Percentiles rank a stretch among this genome's conserved stretches.
These are phyloP conservation scores for Chondrosia reniformis DNA, from an alignment of 37 sponge, comb jelly and placozoan genomes.

Conservation along the genomic window DNA sequence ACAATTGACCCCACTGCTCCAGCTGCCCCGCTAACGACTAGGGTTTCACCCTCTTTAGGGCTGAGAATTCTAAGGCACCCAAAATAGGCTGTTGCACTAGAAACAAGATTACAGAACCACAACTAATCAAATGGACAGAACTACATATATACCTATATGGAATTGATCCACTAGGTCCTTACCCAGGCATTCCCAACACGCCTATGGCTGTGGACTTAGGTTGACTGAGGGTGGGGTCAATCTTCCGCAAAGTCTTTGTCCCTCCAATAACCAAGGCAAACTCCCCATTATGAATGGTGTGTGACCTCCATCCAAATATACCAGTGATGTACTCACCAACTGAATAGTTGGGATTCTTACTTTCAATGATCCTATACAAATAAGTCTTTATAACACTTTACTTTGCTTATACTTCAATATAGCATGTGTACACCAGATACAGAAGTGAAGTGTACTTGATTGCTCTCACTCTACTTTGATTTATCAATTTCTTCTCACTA, in stretches of 20 bases:
- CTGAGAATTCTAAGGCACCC: constrained; percentile 63
- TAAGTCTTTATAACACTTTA: too few relatives aligned
- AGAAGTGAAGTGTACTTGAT: too few relatives aligned
- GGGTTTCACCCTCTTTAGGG: constrained; percentile 81
- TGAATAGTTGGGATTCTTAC: constrained; percentile 53
- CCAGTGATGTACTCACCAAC: constrained; percentile 68
- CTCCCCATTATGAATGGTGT: constrained; percentile 27
- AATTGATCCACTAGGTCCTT: background rate
- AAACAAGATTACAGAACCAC: background rate
- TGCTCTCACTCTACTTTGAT: too few relatives aligned
- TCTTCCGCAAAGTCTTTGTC: too few relatives aligned
- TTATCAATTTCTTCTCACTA: too few relatives aligned
- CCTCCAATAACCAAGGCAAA: too few relatives aligned
- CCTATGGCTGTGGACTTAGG: constrained; percentile 65
- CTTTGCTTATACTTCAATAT: too few relatives aligned
- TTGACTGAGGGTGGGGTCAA: background rate
- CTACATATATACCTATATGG: background rate
- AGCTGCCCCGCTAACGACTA: constrained; percentile 84
- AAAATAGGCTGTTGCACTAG: constrained; percentile 85
- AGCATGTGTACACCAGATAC: too few relatives aligned
- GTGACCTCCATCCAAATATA: constrained; percentile 66
- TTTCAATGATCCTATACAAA: constrained; percentile 71
- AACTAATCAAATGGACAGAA: background rate
- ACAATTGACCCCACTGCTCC: constrained; percentile 90
- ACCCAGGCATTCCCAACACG: constrained; percentile 93